Evolutionary conservation across 1,140 invertebrate genomes (phyloP), one percentile per base, ranked within the genome.

Genomic region (Bombus fervidus): DNA sequence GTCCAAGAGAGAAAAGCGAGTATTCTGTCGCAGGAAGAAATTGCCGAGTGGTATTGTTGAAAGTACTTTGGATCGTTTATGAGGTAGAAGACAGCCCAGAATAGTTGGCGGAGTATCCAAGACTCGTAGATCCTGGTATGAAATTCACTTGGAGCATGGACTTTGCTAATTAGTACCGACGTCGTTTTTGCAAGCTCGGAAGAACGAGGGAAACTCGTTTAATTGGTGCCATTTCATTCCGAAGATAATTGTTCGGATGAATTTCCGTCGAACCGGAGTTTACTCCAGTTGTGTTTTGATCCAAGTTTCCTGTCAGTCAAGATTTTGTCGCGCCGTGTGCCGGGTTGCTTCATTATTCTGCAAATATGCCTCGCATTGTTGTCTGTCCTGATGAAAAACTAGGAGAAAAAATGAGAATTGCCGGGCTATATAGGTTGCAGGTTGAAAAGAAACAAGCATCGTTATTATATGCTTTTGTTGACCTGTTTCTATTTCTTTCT

Each of bases 101-200:
- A 79, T 71, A 71, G 47, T 84, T 79, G 64, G 37, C 34, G 34
- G 28, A 79, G 66, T 31, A 41, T 84, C 66, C 75, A 53, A 66
- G 75, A 34, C 74, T 71, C n/a, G 43, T 72, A 31, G 73, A 88
- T 78, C 73, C 78, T 34, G 53, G 66, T 81, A 86, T 89, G 87
- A 89, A 89, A 89, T 89, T 89, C 83, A 83, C 73, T 89, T 78
- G 87, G 73, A 89, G 39, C 87, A 75, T 89, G 81, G 88, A 83
- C 87, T 89, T 89, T 86, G 79, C 87, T 89, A 89, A 89, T 89
- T 89, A 89, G 83, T 79, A 83, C 76, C 69, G 79, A 41, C 62
- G 62, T 81, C 74, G 83, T 86, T 86, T 89, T 88, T 89, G 86
- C 78, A 66, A 53, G 79, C 64, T 22, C 66, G 57, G 31, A 81